Base-by-base conservation (phyloP, 2,113 vertebrate genomes). In the Mirounga angustirostris region DNA sequence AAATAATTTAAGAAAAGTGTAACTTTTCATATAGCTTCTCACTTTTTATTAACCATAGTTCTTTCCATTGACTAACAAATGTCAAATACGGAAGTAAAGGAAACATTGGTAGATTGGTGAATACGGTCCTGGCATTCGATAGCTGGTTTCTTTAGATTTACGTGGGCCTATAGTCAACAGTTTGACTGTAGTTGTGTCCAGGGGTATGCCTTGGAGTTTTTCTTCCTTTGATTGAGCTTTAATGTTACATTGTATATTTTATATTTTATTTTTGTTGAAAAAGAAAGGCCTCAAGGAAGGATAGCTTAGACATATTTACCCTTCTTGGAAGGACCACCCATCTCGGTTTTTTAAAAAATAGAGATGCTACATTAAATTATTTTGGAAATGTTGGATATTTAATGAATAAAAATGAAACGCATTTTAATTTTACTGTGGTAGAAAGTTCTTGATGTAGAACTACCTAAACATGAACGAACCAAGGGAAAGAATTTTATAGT, bases 321-420 rank as follows among this genome's bases (percentile, higher is more conserved):
- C 12, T 71, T 18, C 26, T 15, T 71, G 8, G 8, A 13, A 36
- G 13, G 6, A 87, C n/a, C 43, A 63, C 16, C 8, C 92, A 28
- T 58, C 40, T 84, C 73, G 46, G 5, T 93, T 94, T 89, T 82
- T 33, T 40, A 36, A 56, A 67, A 52, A 63, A 54, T 67, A 84
- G 30, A 93, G 5, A 13, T 82, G 10, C 30, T n/a, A 50, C 52
- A 67, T 43, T 95, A 83, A 73, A 59, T 97, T 59, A 36, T 71
- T 85, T 95, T 91, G 19, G 73, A 86, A 93, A 80, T 89, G 5
- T 43, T 76, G 4, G 24, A 2, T 94, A 50, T 82, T 94, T 73
- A 78, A 89, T 91, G 54, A 86, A 76, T 86, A 92, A 97, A 94
- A 74, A 63, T 82, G 22, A 82, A 93, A 80, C 50, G 76, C 5